phyloP scores from a whole-genome alignment of 1,140 invertebrate species.

The Pararge aegeria region DNA sequence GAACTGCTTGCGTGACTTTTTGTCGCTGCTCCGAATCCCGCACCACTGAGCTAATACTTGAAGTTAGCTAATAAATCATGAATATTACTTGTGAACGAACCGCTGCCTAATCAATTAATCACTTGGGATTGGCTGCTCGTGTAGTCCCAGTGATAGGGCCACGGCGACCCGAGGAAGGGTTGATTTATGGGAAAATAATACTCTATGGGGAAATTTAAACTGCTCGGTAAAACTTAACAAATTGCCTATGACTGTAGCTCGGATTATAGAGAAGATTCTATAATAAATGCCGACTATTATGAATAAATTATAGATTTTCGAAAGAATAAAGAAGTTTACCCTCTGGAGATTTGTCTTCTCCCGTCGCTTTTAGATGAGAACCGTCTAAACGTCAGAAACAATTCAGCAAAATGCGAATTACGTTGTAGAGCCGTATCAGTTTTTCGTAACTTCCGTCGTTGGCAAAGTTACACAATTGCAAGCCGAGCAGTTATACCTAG shows the following conservation, averaged over 20 bases:
- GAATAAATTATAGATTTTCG: neutral
- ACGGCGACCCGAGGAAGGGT: slow-evolving; percentile 53
- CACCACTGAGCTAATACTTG: slow-evolving; percentile 22
- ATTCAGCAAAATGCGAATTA: slow-evolving; percentile 7
- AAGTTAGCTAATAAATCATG: slow-evolving; percentile 64
- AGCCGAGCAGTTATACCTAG: slow-evolving; percentile 16
- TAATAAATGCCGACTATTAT: neutral
- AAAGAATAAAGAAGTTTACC: too few relatives aligned
- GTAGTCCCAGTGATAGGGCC: slow-evolving; percentile 59
- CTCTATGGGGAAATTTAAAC: slow-evolving; percentile 48
- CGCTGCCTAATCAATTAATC: slow-evolving; percentile 75
- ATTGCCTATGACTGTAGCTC: neutral
- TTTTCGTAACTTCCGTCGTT: slow-evolving; percentile 18
- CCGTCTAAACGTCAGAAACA: neutral
- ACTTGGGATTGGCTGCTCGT: slow-evolving; percentile 58
- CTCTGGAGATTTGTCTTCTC: neutral
- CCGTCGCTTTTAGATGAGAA: neutral
- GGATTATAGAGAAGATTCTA: neutral
- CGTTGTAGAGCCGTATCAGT: slow-evolving; percentile 15
- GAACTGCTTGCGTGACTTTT: slow-evolving; percentile 40
- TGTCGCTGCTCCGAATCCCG: slow-evolving; percentile 29
- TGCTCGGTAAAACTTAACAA: slow-evolving; percentile 8
- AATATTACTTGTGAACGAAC: slow-evolving; percentile 66
- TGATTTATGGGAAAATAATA: slow-evolving; percentile 75
- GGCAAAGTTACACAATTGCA: slow-evolving; percentile 26